Percentiles rank a stretch among this genome's conserved stretches.
Evolutionary conservation across 1,140 invertebrate genomes (phyloP).

Genomic region (Heliconius hermathena): DNA sequence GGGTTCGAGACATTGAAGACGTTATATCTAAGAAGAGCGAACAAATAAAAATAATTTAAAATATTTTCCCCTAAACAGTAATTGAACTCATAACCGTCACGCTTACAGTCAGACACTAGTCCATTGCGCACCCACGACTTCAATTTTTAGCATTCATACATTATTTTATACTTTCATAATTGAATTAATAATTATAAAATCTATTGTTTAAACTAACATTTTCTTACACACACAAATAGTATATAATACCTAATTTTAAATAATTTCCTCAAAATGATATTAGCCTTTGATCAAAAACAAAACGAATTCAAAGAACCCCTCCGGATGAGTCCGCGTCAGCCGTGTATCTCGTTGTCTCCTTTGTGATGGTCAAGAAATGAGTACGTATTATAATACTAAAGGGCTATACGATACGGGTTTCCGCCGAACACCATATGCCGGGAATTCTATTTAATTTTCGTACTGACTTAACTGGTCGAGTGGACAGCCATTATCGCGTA

Average conservation of each 20-base stretch:
- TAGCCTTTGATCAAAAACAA: constrained; percentile 18
- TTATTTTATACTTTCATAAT: no score
- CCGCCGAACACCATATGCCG: constrained; percentile 71
- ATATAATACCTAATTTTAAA: no score
- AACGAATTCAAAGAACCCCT: constrained; percentile 46
- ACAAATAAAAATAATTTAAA: no score
- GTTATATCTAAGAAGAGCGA: not conserved
- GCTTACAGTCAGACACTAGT: no score
- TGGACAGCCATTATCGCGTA: constrained; percentile 40
- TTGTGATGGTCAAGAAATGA: constrained; percentile 76
- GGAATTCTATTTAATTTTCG: constrained; percentile 64
- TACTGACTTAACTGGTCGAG: constrained; percentile 54
- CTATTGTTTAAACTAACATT: no score
- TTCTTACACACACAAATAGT: no score
- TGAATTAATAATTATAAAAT: no score
- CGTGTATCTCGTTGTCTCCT: constrained; percentile 66
- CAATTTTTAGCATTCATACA: no score
- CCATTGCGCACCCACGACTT: no score
- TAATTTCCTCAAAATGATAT: not conserved
- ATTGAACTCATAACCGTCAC: no score
- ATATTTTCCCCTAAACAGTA: no score
- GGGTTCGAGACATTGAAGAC: not conserved
- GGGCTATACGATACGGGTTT: constrained; percentile 75
- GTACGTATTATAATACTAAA: constrained; percentile 78
- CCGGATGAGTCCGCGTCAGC: constrained; percentile 62